A percentile compares a stretch with the other conserved stretches of the same genome.
Evolutionary conservation across 2,113 vertebrate species (phyloP).

Genomic region (Heteronetta atricapilla): DNA sequence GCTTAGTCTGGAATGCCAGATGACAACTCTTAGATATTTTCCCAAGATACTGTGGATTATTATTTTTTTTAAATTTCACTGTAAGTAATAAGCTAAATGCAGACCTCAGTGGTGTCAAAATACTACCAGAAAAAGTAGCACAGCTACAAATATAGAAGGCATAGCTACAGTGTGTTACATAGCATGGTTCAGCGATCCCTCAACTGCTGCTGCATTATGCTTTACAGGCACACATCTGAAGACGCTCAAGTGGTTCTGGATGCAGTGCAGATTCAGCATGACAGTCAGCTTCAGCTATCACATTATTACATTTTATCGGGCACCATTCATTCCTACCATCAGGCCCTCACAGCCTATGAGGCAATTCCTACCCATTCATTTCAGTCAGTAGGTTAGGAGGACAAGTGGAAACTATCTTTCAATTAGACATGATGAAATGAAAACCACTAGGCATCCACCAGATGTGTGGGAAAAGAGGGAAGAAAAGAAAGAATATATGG

Average conservation of each 20-base stretch:
- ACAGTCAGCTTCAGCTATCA: not conserved
- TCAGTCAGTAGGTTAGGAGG: not conserved
- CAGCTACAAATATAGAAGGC: not conserved
- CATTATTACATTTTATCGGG: not conserved
- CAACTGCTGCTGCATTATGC: not conserved
- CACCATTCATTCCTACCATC: fast-evolving
- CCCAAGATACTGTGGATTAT: not conserved
- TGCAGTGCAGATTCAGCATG: not conserved
- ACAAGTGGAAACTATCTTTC: not conserved
- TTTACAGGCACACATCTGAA: not conserved
- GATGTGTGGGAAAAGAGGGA: not conserved
- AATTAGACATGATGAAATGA: not conserved
- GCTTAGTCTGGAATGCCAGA: conserved; percentile 8
- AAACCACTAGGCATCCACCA: not conserved
- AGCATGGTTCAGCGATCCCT: not conserved
- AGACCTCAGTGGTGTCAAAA: not conserved
- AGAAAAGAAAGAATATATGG: not conserved
- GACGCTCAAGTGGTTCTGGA: not conserved
- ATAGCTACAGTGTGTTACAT: not conserved
- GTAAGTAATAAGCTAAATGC: not conserved
- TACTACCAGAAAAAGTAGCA: not conserved
- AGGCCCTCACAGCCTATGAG: not conserved
- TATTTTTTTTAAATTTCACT: not conserved
- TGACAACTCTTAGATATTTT: not conserved
- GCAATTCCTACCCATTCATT: not conserved